These are phyloP conservation scores for Thymelicus lineola DNA, from an alignment of 2,888 invertebrate species.

Conservation along the genomic window DNA sequence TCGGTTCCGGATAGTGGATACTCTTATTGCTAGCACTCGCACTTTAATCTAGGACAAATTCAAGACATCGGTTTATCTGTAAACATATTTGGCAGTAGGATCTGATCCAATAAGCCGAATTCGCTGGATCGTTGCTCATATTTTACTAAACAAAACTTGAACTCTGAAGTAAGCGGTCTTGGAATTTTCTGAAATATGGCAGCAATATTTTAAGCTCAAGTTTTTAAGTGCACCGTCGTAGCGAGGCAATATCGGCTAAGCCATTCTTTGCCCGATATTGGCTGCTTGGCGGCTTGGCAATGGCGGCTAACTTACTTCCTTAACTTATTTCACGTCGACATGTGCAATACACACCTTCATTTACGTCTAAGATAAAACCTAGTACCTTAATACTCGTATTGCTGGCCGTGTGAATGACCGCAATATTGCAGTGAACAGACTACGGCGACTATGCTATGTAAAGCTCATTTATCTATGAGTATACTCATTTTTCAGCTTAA, in stretches of 20 bases:
- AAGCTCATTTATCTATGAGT: background rate
- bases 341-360: slow-evolving; percentile 18
- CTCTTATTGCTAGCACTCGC: no score
- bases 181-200: slow-evolving; percentile 16
- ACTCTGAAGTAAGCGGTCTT: background rate
- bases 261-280: slow-evolving; percentile 30
- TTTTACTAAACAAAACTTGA: slow-evolving; percentile 8
- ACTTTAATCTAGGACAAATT: no score
- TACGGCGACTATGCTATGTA: no score
- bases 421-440: slow-evolving; percentile 4
- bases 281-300: background rate
- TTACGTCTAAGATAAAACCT: slow-evolving; percentile 6
- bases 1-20: no score
- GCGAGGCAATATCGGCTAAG: slow-evolving; percentile 20
- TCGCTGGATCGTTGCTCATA: background rate
- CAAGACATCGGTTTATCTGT: no score
- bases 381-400: background rate
- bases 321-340: slow-evolving; percentile 12
- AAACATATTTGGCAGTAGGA: background rate
- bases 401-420: background rate
- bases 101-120: background rate
- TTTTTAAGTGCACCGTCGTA: slow-evolving; percentile 25
- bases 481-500: background rate
- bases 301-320: slow-evolving; percentile 1
- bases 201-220: slow-evolving; percentile 25